Evolutionary conservation across 2,888 invertebrate species (phyloP), one percentile per base, ranked within the genome.

Genomic region (Amphipoea lucens): DNA sequence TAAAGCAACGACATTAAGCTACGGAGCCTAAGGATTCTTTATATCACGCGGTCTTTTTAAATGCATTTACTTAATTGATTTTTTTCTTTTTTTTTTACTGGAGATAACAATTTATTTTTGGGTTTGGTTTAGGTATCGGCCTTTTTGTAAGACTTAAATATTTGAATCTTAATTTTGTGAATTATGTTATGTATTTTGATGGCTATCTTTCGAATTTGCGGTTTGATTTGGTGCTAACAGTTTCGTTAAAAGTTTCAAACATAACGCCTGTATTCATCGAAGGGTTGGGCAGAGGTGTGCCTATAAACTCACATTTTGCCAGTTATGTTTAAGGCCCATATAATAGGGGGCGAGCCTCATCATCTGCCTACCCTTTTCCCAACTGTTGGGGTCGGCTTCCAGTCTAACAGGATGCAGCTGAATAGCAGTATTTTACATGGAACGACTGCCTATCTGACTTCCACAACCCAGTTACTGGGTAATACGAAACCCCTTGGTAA

Each of bases 41-140:
- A 91, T 89, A 83, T 87, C 90, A 77, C 84, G 85, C 91, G 89
- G 90, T 80, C 73, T 87, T 91, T 87, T 89, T 81, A 85, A 90
- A 90, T 83, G 79, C 90, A 89, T 90, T 90, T 90, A 90, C 89
- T 88, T 90, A 90, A 90, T 88, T 89, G 87, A 85, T 76, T 74
- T 73, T 88, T 79, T 87, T 82, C 82, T 74, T 74, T 69, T 81
- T 74, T 81, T 74, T 74, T 82, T 79, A 73, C 29, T 71, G 36
- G n/a, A 29, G 81, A 86, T 84, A 82, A 81, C 79, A 72, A 57
- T 87, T 86, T 87, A 78, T 77, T 85, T 81, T 83, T 73, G 75
- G 78, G 74, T 76, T 42, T 14, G 29, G 54, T 57, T 45, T 74
- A 82, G 62, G 70, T 67, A 81, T 67, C 75, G 71, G 51, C 29